These are phyloP conservation scores for Mixornis gularis DNA, from an alignment of 2,113 vertebrate genomes.

Conservation along the genomic window DNA sequence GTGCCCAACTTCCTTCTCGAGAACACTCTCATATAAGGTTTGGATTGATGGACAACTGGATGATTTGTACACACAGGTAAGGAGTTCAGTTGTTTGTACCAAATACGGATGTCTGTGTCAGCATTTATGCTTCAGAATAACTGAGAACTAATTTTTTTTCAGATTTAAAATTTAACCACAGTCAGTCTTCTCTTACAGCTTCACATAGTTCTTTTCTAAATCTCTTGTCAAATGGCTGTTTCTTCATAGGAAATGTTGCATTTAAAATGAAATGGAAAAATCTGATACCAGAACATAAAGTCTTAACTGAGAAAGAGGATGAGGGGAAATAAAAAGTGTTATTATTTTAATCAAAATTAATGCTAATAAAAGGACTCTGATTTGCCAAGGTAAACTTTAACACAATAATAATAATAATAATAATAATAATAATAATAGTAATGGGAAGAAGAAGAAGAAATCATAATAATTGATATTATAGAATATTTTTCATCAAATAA, in stretches of 20 bases:
- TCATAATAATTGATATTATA: background rate
- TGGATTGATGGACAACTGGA: background rate
- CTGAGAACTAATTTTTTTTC: background rate
- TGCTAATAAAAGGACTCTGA: background rate
- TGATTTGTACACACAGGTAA: background rate
- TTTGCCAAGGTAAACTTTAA: background rate
- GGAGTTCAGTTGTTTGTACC: background rate
- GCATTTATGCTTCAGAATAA: background rate
- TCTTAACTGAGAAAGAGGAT: background rate
- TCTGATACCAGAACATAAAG: background rate
- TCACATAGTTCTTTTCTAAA: background rate
- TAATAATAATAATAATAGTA: no score
- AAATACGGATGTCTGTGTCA: background rate
- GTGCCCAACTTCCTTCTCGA: background rate
- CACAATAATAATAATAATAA: no score
- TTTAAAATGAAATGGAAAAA: background rate
- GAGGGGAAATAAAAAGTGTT: background rate
- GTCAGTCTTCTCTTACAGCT: background rate
- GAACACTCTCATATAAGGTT: background rate
- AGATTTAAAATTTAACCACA: background rate
- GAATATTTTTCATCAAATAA: background rate
- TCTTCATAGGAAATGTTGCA: background rate
- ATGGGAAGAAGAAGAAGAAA: background rate
- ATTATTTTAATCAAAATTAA: background rate
- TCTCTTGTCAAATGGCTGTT: background rate